Base-by-base conservation (phyloP, 2,113 vertebrate genomes). In the Pangasianodon gigas region DNA sequence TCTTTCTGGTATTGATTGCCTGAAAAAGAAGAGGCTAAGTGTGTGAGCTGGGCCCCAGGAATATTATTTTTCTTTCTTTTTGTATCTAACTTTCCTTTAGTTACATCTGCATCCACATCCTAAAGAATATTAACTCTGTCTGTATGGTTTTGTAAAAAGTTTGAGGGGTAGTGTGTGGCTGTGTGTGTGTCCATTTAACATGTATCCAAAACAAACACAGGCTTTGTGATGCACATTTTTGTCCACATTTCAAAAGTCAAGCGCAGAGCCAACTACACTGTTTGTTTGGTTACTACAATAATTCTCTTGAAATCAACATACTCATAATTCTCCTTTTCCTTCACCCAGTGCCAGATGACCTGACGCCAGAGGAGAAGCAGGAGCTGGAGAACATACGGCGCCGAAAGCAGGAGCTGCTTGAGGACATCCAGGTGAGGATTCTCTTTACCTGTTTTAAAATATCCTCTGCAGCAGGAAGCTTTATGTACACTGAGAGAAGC, bases 321-420 rank as follows among this genome's bases (percentile, higher is more conserved):
- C 85, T 87, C 56, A 71, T 85, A 56, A 87, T 56, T 92, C 1
- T 65, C 87, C 91, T 37, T 91, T 60, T 52, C 52, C n/a, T 90
- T 46, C 82, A 51, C 75, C 86, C 92, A 98, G 98, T 99, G 91
- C 97, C 98, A 90, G 96, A 97, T 91, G 98, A 99, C 95, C 96
- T 99, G 94, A 99, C 97, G 46, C 96, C 97, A 1, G 98, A 99
- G 93, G 98, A 99, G 95, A 97, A 96, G 89, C 96, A 98, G 94
- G 98, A 99, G 90, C 94, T 99, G 95, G 97, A 98, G 94, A 98
- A 96, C 94, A 99, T 99, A 91, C 97, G 98, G 48, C 96, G 97
- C 44, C 95, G 98, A 75, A 99, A 99, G 95, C 96, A 97, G 94
- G 98, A 99, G 92, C 97, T 99, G 88, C 97, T 99, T 93, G 97